phyloP scores from a whole-genome alignment of 2,888 invertebrate species.

The Dryadula phaetusa region DNA sequence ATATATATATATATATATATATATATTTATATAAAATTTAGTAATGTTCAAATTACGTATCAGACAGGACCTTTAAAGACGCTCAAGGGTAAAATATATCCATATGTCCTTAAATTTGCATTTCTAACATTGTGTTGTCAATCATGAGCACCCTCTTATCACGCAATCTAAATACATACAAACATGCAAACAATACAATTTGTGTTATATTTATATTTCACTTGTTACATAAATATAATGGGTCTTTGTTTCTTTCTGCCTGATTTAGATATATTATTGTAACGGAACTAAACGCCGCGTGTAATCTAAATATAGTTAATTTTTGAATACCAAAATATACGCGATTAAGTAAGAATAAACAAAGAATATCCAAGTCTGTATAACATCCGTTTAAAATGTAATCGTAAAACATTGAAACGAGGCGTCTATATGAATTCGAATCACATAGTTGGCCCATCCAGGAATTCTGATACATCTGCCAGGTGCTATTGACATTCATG shows the following conservation, averaged over 20 bases:
- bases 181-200: not conserved
- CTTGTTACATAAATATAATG: too few relatives aligned
- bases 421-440: slow-evolving; percentile 16
- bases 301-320: too few relatives aligned
- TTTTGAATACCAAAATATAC: too few relatives aligned
- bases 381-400: slow-evolving; percentile 21
- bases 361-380: too few relatives aligned
- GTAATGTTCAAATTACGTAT: slow-evolving; percentile 17
- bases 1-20: too few relatives aligned
- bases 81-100: slow-evolving; percentile 25
- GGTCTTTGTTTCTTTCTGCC: too few relatives aligned
- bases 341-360: too few relatives aligned
- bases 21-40: not conserved
- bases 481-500: slow-evolving; percentile 28
- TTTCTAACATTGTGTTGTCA: slow-evolving; percentile 76
- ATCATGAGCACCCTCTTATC: slow-evolving; percentile 68
- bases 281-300: too few relatives aligned
- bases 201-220: not conserved
- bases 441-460: slow-evolving; percentile 26
- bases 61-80: slow-evolving; percentile 21
- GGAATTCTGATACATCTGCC: slow-evolving; percentile 29
- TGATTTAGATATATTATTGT: too few relatives aligned
- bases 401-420: slow-evolving; percentile 28
- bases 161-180: slow-evolving; percentile 65
- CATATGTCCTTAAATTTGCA: slow-evolving; percentile 56